A percentile compares a stretch with the other conserved stretches of the same genome.
Conservation (phyloP, 2,888 invertebrate genomes). For the Scelioninae gen. 2 region DNA sequence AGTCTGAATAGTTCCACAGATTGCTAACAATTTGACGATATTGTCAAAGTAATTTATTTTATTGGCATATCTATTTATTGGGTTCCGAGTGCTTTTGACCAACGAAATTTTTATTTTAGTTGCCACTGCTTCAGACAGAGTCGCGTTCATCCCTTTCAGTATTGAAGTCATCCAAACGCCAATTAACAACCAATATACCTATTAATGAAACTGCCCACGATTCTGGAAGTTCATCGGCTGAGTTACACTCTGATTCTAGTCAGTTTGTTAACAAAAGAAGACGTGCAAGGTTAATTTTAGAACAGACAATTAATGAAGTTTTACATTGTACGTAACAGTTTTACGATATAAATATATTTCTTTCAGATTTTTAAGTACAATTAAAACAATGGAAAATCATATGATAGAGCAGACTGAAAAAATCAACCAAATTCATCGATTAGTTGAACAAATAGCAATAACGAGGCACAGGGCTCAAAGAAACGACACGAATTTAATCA, state of each 20-base stretch:
- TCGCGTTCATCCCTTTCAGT: constrained; percentile 77
- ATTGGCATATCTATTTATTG: too few species aligned
- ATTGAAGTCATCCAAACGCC: constrained; percentile 76
- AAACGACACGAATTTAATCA: constrained; percentile 66
- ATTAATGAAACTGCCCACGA: constrained; percentile 75
- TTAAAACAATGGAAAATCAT: constrained; percentile 71
- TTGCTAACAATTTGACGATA: neutral
- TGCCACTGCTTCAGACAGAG: constrained; percentile 76
- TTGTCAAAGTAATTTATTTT: too few species aligned
- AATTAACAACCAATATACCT: constrained; percentile 76
- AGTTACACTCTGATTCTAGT: constrained; percentile 77
- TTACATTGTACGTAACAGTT: too few species aligned
- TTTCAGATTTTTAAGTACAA: constrained; percentile 47
- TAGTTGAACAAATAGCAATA: constrained; percentile 71
- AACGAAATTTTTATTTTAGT: constrained; percentile 68
- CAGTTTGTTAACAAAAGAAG: constrained; percentile 73
- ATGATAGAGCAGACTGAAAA: constrained; percentile 70
- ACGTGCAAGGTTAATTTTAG: constrained; percentile 70
- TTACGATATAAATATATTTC: neutral
- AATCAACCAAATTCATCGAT: constrained; percentile 71
- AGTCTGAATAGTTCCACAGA: neutral
- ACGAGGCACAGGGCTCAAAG: constrained; percentile 69
- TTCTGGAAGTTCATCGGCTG: constrained; percentile 75
- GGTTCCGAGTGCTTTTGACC: too few species aligned
- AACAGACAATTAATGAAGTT: too few species aligned